phyloP scores from a whole-genome alignment of 2,888 invertebrate genomes.

The Amiota minor region DNA sequence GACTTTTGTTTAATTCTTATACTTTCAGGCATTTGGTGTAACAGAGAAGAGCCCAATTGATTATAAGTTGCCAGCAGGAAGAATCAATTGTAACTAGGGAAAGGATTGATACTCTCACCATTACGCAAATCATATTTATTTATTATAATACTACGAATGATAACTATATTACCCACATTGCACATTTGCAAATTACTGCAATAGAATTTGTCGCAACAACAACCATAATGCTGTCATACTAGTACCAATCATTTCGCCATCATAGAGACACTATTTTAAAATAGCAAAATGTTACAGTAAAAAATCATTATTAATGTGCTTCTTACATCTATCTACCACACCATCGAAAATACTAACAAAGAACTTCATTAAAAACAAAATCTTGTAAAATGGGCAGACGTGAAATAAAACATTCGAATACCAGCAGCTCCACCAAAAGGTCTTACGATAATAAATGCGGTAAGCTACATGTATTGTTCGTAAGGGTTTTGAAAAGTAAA shows the following conservation, averaged over 20 bases:
- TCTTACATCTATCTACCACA: slow-evolving; percentile 41
- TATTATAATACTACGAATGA: slow-evolving; percentile 65
- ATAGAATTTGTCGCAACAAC: slow-evolving; percentile 28
- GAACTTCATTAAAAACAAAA: slow-evolving; percentile 38
- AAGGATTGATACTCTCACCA: slow-evolving; percentile 73
- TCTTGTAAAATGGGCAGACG: slow-evolving; percentile 71
- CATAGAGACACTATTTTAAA: slow-evolving; percentile 29
- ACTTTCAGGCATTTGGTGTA: slow-evolving; percentile 73
- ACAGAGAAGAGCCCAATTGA: slow-evolving; percentile 74
- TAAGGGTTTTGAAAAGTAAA: no score
- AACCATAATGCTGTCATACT: slow-evolving; percentile 18
- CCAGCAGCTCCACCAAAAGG: slow-evolving; percentile 69
- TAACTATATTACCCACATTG: slow-evolving; percentile 68
- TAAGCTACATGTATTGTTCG: slow-evolving; percentile 48
- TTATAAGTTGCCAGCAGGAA: slow-evolving; percentile 74
- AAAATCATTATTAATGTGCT: slow-evolving; percentile 35
- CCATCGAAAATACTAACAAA: slow-evolving; percentile 39
- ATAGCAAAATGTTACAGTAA: slow-evolving; percentile 24
- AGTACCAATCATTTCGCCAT: slow-evolving; percentile 1
- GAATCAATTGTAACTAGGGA: slow-evolving; percentile 74
- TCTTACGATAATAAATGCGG: slow-evolving; percentile 72
- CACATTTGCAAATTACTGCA: slow-evolving; percentile 36
- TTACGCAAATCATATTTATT: slow-evolving; percentile 71
- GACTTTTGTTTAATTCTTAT: neutral
- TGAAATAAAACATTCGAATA: slow-evolving; percentile 73